Base-by-base conservation (phyloP, 2,888 invertebrate genomes). In the Pyrocoelia pectoralis region DNA sequence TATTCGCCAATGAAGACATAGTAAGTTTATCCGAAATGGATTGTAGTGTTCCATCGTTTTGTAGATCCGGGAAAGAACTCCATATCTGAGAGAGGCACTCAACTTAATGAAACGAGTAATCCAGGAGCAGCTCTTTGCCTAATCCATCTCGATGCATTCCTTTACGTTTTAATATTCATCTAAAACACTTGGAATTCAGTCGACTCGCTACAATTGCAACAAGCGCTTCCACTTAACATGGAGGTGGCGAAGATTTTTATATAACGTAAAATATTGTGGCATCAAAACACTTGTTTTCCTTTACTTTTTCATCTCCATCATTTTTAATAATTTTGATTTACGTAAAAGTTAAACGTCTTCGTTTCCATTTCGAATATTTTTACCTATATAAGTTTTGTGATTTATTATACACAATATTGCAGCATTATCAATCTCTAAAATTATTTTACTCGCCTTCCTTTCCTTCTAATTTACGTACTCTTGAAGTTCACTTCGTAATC, bases 41-140 rank as follows among this genome's bases (percentile, higher is more conserved):
- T 77, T 78, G 79, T 75, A 76, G 74, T 71, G 70, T 68, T 72
- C 72, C 62, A 62, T 63, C 58, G 70, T 67, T 69, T 68, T 69
- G 67, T 68, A 68, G 69, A 68, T 68, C 76, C 77, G 4, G 77
- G 78, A 77, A 69, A 77, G 77, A 76, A 79, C 76, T 76, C 75
- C 77, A 76, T 77, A 79, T 77, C 77, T 63, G 68, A 79, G 80
- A 78, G 79, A 80, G 82, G 83, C 84, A 84, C 84, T 84, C 83
- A 83, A 81, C 82, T 82, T 83, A 83, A 84, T 84, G 84, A 84
- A 84, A 83, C 83, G 83, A 79, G 82, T 83, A 83, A 84, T 83
- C 83, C 82, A 76, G 80, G 77, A 80, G 78, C 78, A 76, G 78
- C 78, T 77, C 79, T 74, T 73, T 73, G 76, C 77, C 80, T 80